Evolutionary conservation across 2,797 vertebrate genomes (phyloP).

Genomic region (Paedocypris micromegethes): DNA sequence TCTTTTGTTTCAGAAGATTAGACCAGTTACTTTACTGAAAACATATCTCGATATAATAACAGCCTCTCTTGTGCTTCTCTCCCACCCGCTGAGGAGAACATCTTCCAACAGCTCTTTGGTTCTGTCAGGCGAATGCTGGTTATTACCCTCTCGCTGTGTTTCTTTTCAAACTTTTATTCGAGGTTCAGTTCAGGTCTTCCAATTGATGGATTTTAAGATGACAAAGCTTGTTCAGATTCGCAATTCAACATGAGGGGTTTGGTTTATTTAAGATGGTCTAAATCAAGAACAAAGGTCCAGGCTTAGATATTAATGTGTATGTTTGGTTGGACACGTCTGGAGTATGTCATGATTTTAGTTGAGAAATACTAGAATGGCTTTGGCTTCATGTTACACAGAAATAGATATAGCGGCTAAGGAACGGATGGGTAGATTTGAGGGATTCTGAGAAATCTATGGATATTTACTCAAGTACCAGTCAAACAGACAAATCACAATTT

Average conservation of each 20-base stretch:
- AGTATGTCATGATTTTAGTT: too few species aligned
- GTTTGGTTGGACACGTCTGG: too few species aligned
- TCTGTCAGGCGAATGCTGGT: constrained; percentile 10
- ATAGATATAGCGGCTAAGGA: too few species aligned
- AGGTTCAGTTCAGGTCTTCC: constrained; percentile 9
- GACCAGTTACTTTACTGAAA: background rate
- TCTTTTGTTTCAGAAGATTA: constrained; percentile 7
- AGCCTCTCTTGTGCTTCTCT: background rate
- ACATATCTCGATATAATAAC: constrained; percentile 16
- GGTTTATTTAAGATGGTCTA: constrained; percentile 34
- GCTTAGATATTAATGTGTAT: too few species aligned
- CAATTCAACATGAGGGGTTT: constrained; percentile 28
- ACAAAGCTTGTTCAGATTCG: constrained; percentile 24
- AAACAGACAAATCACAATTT: too few species aligned
- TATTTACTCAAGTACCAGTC: too few species aligned
- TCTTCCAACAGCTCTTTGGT: constrained; percentile 28
- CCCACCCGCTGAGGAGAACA: background rate
- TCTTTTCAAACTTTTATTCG: constrained; percentile 7
- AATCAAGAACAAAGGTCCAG: too few species aligned
- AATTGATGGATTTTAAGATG: constrained; percentile 25
- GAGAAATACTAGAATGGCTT: too few species aligned
- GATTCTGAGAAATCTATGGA: too few species aligned
- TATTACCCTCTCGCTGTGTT: constrained; percentile 4
- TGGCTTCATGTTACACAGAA: too few species aligned
- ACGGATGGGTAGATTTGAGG: too few species aligned